Conservation (phyloP, 2,888 invertebrate genomes). For the Phragmatobia fuliginosa region DNA sequence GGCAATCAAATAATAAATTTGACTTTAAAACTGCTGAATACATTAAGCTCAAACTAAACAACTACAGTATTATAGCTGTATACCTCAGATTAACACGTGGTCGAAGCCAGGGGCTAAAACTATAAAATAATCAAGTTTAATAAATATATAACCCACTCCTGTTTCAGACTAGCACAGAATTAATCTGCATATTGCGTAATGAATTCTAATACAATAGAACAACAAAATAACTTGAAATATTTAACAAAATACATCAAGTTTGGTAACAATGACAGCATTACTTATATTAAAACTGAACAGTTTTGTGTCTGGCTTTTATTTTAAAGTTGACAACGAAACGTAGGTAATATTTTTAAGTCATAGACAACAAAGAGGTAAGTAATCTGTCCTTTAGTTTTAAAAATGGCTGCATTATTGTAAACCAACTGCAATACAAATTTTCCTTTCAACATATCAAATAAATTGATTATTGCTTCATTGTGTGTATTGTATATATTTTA, state of each 20-base stretch:
- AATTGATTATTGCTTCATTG: background rate
- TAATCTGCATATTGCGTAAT: constrained; percentile 37
- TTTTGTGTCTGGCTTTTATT: constrained; percentile 29
- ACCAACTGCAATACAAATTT: constrained; percentile 20
- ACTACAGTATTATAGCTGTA: too few species aligned
- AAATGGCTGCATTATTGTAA: constrained; percentile 19
- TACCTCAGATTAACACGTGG: too few species aligned
- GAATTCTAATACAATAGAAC: constrained; percentile 30
- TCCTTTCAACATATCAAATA: background rate
- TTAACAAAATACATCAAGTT: constrained; percentile 48
- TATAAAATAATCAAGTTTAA: background rate
- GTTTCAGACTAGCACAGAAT: constrained; percentile 35
- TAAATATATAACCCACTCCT: background rate
- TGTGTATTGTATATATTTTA: background rate
- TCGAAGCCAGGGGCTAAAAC: too few species aligned
- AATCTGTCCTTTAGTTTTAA: constrained; percentile 23
- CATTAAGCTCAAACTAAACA: too few species aligned
- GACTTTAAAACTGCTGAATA: too few species aligned
- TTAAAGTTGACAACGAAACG: constrained; percentile 24
- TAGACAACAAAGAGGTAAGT: constrained; percentile 28
- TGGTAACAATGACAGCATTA: constrained; percentile 26
- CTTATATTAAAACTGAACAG: constrained; percentile 24
- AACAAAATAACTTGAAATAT: constrained; percentile 49
- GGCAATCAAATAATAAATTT: too few species aligned
- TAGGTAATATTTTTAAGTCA: constrained; percentile 28